These are phyloP conservation scores for Eulemur coronatus DNA, from an alignment of 2,797 vertebrate species.

Conservation along the genomic window DNA sequence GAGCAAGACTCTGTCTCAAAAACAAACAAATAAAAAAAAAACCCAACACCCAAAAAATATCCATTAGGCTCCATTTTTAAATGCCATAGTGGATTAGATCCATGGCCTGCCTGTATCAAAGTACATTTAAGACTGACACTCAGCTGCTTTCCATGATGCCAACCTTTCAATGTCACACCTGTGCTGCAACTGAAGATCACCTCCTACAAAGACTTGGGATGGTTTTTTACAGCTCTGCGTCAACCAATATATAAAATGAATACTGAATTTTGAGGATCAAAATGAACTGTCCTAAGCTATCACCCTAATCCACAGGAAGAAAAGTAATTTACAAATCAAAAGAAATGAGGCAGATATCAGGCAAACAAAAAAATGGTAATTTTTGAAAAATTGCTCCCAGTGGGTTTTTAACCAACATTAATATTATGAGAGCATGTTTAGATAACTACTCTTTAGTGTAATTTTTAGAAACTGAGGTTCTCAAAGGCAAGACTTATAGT, in stretches of 20 bases:
- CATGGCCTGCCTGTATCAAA: neutral
- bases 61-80: neutral
- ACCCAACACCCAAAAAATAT: neutral
- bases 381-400: neutral
- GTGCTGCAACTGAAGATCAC: neutral
- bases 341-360: neutral
- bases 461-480: neutral
- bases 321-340: slow-evolving; percentile 26
- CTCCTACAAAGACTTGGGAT: neutral
- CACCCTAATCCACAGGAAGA: neutral
- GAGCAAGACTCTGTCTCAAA: neutral
- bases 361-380: neutral
- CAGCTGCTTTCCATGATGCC: neutral
- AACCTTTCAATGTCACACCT: neutral
- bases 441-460: neutral
- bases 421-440: neutral
- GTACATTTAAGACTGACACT: neutral
- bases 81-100: neutral
- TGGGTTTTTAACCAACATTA: neutral
- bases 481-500: neutral
- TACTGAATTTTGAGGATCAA: neutral
- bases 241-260: neutral
- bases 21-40: neutral
- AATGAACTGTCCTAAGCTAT: slow-evolving; percentile 34
- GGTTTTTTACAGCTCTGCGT: neutral